These are phyloP conservation scores for Geodia barretti DNA, from an alignment of 37 sponge, comb jelly and placozoan genomes.

Conservation along the genomic window DNA sequence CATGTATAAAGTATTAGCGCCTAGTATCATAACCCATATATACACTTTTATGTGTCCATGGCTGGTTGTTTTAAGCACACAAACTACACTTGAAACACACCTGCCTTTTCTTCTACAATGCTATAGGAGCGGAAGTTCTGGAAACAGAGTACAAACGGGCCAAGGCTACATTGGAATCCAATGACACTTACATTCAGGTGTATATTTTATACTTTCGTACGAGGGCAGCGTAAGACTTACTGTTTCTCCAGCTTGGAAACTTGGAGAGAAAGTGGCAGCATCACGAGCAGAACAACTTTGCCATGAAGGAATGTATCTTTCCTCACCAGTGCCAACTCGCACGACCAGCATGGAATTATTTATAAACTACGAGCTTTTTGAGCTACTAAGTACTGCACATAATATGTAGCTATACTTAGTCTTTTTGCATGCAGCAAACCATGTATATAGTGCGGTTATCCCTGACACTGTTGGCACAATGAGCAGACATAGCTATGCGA, in stretches of 20 bases:
- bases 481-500: conserved; percentile 69
- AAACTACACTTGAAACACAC: no score
- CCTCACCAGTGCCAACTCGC: not conserved
- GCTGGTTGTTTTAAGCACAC: not conserved
- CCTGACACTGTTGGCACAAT: no score
- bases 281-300: conserved; percentile 92
- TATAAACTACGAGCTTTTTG: not conserved
- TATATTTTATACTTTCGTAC: not conserved
- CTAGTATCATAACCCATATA: not conserved
- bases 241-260: conserved; percentile 74
- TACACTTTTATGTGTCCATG: not conserved
- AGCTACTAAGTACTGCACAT: not conserved
- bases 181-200: conserved; percentile 89
- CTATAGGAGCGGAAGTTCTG: conserved; percentile 54
- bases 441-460: no score
- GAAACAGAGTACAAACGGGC: conserved; percentile 57
- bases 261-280: conserved; percentile 93
- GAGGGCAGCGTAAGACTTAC: not conserved
- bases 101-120: no score
- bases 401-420: not conserved
- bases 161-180: conserved; percentile 67
- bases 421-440: not conserved
- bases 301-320: conserved; percentile 94
- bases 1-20: not conserved
- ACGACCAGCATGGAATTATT: not conserved